Evolutionary conservation across 2,797 vertebrate species (phyloP), one percentile per base, ranked within the genome.

Genomic region (Eutrigla gurnardus): DNA sequence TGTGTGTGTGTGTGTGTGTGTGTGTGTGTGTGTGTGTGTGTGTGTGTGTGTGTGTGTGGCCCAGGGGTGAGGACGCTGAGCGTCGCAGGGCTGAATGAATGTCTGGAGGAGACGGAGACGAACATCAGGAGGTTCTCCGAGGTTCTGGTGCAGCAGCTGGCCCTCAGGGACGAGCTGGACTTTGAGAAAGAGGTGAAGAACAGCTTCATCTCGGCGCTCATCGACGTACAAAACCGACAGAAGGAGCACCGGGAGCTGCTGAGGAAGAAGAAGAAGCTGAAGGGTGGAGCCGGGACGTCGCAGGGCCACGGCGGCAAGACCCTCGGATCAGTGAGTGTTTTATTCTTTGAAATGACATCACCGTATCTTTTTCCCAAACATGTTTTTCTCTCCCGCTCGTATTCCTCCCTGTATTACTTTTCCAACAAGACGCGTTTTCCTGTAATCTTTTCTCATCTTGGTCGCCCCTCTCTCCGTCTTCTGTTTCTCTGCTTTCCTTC

Each of bases 121-220:
- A 92, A 95, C 81, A 96, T 97, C 86, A 93, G 96, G 77, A 94
- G 95, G 78, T 96, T 96, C 80, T 99, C 97, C 0, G 97, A 99
- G 89, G 97, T 98, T 86, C 94, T 99, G 82, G 95, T 99, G 12
- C 96, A 96, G 90, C 96, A 98, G 75, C 85, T 99, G 91, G 97
- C 97, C n/a, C 89, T 96, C 65, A 93, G 98, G 73, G 98, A 99
- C n/a, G 98, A 99, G 90, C 94, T 99, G 80, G 97, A 98, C 73
- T 99, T 99, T 80, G 97, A 99, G 86, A 99, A 99, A 80, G 98
- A 99, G 89, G 98, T 99, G 91, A 98, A 99, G 91, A 98, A 99
- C 94, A 96, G 96, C 88, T 99, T 99, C 87, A 99, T 99, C 91
- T 98, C 97, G 2, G 93, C 96, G n/a, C 97, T 99, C 81, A 99